Percentiles rank a stretch among this genome's conserved stretches.
phyloP scores from a whole-genome alignment of 2,797 vertebrate genomes.

The Acipenser transmontanus region DNA sequence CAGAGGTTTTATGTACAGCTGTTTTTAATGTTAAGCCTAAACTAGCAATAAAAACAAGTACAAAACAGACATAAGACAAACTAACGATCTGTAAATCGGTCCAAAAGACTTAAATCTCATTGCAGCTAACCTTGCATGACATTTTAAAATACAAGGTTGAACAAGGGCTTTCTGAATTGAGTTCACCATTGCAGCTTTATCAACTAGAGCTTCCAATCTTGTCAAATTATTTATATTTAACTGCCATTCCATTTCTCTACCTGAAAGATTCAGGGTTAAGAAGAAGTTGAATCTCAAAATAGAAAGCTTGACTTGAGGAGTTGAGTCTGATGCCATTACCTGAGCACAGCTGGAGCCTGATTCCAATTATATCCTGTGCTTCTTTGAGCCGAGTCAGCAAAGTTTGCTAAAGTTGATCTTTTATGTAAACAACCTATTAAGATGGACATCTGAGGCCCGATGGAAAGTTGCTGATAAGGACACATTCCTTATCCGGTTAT shows the following conservation, averaged over 20 bases:
- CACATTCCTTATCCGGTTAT: no score
- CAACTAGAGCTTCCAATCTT: not conserved
- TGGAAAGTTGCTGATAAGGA: no score
- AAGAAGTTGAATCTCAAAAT: not conserved
- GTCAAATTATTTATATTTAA: not conserved
- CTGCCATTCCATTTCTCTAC: not conserved
- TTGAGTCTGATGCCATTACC: not conserved
- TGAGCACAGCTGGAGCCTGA: not conserved
- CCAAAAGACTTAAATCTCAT: no score
- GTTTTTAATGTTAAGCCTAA: no score
- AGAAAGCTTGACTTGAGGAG: not conserved
- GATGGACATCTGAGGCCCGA: not conserved
- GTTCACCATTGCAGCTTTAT: not conserved
- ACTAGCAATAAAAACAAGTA: no score
- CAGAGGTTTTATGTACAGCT: no score
- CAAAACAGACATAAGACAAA: no score
- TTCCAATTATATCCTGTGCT: not conserved
- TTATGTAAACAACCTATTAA: not conserved
- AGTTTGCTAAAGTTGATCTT: not conserved
- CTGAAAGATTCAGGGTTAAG: slow-evolving; percentile 3
- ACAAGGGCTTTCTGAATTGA: no score
- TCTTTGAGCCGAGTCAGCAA: not conserved
- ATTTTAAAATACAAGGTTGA: no score
- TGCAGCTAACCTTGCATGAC: no score
- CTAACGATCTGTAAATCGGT: no score